Evolutionary conservation across 2,888 invertebrate genomes (phyloP).

Genomic region (Adelognathus sp.): DNA sequence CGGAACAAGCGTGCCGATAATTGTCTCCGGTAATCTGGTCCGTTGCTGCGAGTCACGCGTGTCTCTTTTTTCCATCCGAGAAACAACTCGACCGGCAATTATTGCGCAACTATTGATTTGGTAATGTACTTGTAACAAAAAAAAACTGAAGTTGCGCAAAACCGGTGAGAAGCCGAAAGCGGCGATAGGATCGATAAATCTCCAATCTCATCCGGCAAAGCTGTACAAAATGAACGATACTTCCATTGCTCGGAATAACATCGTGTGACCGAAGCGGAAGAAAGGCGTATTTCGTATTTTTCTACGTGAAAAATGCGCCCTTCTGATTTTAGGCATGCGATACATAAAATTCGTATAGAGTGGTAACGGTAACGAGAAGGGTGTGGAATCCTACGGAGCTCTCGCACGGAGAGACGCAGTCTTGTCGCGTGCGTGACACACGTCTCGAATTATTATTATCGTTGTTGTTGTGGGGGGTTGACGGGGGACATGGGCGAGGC

Average conservation of each 20-base stretch:
- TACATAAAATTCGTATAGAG: conserved; percentile 9
- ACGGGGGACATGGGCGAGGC: conserved; percentile 51
- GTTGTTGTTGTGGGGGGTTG: background rate
- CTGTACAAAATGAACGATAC: background rate
- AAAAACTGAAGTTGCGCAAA: background rate
- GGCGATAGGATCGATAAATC: background rate
- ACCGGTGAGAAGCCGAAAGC: background rate
- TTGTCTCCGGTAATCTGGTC: background rate
- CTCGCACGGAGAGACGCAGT: conserved; percentile 4
- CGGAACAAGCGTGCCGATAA: conserved; percentile 38
- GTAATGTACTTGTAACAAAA: background rate
- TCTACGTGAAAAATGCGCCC: too few relatives aligned
- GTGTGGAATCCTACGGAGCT: conserved; percentile 38
- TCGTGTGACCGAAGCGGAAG: too few relatives aligned
- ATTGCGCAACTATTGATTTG: conserved; percentile 37
- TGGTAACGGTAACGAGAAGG: conserved; percentile 44
- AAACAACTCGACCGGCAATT: background rate
- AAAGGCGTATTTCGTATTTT: too few relatives aligned
- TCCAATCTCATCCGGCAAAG: background rate
- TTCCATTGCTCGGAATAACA: conserved; percentile 1
- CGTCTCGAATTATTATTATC: conserved; percentile 60
- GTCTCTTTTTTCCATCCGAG: background rate
- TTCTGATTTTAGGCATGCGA: too few relatives aligned
- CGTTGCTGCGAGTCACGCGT: background rate
- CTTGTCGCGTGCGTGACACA: conserved; percentile 53